Evolutionary conservation across 2,113 vertebrate genomes (phyloP).

Genomic region (Microtus oregoni): DNA sequence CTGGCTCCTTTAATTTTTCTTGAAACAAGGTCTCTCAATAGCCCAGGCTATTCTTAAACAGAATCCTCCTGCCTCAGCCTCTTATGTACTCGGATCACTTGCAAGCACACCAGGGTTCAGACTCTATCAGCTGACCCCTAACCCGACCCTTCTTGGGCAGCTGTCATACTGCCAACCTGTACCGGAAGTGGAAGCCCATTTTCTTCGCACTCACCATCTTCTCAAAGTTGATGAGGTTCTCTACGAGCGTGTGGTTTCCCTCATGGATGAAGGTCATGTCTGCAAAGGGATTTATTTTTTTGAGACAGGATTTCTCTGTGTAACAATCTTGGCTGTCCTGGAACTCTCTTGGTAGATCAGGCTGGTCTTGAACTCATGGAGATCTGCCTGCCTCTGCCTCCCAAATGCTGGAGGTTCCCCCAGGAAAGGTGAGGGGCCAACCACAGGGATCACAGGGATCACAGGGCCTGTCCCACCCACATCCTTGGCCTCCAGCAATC

Average conservation of each 20-base stretch:
- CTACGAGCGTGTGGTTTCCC: slow-evolving; percentile 92
- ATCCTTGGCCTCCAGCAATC: background rate
- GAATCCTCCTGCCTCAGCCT: background rate
- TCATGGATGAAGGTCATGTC: slow-evolving; percentile 98
- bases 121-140: background rate
- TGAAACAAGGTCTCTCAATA: background rate
- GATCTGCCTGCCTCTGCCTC: too few relatives aligned
- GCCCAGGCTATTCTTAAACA: background rate
- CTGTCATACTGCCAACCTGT: background rate
- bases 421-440: background rate
- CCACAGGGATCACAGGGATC: background rate
- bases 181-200: rapidly evolving
- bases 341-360: too few relatives aligned
- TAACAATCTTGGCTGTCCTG: too few relatives aligned
- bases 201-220: slow-evolving; percentile 92
- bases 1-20: background rate
- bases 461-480: background rate
- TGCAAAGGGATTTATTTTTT: slow-evolving; percentile 71
- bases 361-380: too few relatives aligned
- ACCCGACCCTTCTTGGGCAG: background rate
- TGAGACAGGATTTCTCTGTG: too few relatives aligned
- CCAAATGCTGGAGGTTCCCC: background rate
- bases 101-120: background rate
- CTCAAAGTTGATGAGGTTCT: slow-evolving; percentile 97
- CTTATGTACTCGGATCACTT: background rate